Base-by-base conservation (phyloP, 2,113 vertebrate species). In the Tragulus kanchil region DNA sequence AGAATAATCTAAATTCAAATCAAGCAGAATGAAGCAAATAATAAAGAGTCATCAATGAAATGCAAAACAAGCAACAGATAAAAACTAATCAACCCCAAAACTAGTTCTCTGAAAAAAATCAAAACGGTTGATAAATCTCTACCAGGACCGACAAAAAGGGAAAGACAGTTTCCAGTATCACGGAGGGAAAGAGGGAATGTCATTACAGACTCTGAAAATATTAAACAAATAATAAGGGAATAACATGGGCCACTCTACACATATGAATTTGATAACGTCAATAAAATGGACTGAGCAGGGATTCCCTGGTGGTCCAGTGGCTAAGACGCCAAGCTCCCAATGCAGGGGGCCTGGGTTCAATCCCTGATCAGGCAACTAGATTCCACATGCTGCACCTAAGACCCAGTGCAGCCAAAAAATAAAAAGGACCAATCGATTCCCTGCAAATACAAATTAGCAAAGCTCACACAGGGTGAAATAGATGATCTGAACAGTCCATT, bases 361-460 rank as follows among this genome's bases (percentile, higher is more conserved):
- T n/a, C n/a, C n/a, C n/a, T n/a, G n/a, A n/a, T n/a, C n/a, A n/a
- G n/a, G n/a, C n/a, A n/a, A n/a, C n/a, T n/a, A n/a, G n/a, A n/a
- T n/a, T n/a, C n/a, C n/a, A n/a, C n/a, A n/a, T n/a, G n/a, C n/a
- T n/a, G n/a, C n/a, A n/a, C n/a, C n/a, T n/a, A n/a, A n/a, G n/a
- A n/a, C n/a, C n/a, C n/a, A n/a, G n/a, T n/a, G n/a, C n/a, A n/a
- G n/a, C n/a, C n/a, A n/a, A n/a, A n/a, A n/a, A n/a, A n/a, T n/a
- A n/a, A n/a, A n/a, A n/a, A n/a, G n/a, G n/a, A 81, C 48, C 10
- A 82, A 93, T 16, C 10, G 69, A 89, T 31, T 82, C 8, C 64
- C 95, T 83, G 17, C n/a, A 65, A 92, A 71, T 87, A 65, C 52
- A 95, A 89, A 78, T 82, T 77, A 89, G 71, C 48, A 95, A 97